A percentile compares a stretch with the other conserved stretches of the same genome.
Conservation (phyloP, 2,113 vertebrate species). For the Lophius piscatorius region DNA sequence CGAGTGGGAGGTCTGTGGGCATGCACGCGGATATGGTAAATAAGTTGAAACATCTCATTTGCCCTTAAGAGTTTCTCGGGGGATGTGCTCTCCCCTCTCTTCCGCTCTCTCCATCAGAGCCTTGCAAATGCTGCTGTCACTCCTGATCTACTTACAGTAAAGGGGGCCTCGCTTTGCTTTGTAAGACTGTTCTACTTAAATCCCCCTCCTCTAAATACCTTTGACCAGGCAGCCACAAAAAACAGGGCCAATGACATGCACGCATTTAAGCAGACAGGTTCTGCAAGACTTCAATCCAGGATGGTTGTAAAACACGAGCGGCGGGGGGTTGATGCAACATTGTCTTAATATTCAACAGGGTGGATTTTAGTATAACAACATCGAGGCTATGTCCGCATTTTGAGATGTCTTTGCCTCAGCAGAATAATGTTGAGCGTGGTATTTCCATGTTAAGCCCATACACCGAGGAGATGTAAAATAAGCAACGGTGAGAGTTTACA, state of each 20-base stretch:
- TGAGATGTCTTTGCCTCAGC: slow-evolving; percentile 4
- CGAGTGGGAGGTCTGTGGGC: slow-evolving; percentile 6
- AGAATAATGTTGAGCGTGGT: neutral
- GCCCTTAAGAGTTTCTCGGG: slow-evolving; percentile 50
- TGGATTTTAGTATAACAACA: slow-evolving; percentile 32
- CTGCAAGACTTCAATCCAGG: neutral
- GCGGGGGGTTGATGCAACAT: slow-evolving; percentile 20
- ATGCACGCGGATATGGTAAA: slow-evolving; percentile 26
- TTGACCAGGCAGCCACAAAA: slow-evolving; percentile 30
- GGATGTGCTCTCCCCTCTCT: slow-evolving; percentile 30
- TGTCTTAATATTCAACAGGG: slow-evolving; percentile 39
- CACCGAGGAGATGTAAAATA: slow-evolving; percentile 18
- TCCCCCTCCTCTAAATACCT: slow-evolving; percentile 37
- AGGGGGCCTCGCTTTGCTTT: slow-evolving; percentile 26
- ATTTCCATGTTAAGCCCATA: slow-evolving; percentile 19
- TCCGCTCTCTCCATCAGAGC: slow-evolving; percentile 26
- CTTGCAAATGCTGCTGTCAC: slow-evolving; percentile 63
- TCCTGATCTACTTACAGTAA: slow-evolving; percentile 50
- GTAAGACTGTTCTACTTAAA: slow-evolving; percentile 36
- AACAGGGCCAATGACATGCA: slow-evolving; percentile 29
- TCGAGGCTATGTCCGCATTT: slow-evolving; percentile 39
- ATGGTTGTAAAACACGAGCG: slow-evolving; percentile 19
- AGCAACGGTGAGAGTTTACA: slow-evolving; percentile 40
- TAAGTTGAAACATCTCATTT: slow-evolving; percentile 38
- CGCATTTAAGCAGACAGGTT: neutral